Conservation (phyloP, 2,888 invertebrate species). For the Leptarthrus brevirostris region DNA sequence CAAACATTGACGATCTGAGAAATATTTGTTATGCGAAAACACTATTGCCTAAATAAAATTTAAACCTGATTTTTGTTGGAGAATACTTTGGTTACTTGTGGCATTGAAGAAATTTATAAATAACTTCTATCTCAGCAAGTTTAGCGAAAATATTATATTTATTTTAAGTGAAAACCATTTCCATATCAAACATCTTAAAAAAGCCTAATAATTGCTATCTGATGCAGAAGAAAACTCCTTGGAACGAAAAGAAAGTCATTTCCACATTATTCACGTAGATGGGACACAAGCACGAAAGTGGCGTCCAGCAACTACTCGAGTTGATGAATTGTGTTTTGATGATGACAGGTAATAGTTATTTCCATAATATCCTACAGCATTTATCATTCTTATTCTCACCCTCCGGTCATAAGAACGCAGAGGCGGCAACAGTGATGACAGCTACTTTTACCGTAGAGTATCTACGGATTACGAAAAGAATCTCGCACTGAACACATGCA, state of each 20-base stretch:
- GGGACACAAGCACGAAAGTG: slow-evolving; percentile 44
- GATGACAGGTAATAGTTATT: slow-evolving; percentile 55
- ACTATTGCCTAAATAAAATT: too few species aligned
- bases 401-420: neutral
- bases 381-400: slow-evolving; percentile 54
- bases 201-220: neutral
- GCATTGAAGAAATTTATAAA: too few species aligned
- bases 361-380: slow-evolving; percentile 53
- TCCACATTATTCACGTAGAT: slow-evolving; percentile 37
- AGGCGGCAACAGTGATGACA: slow-evolving; percentile 41
- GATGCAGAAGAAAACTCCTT: neutral
- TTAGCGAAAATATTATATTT: too few species aligned
- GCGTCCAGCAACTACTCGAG: slow-evolving; percentile 35
- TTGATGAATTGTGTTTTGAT: slow-evolving; percentile 54
- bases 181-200: neutral
- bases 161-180: too few species aligned
- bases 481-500: slow-evolving; percentile 35
- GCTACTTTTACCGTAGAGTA: slow-evolving; percentile 14
- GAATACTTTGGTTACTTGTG: too few species aligned
- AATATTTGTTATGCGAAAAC: too few species aligned
- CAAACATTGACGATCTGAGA: too few species aligned
- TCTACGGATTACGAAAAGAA: slow-evolving; percentile 19
- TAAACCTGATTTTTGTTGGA: too few species aligned
- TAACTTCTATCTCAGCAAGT: too few species aligned
- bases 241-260: neutral